Conservation (phyloP, 2,113 vertebrate genomes). For the Nestor notabilis region DNA sequence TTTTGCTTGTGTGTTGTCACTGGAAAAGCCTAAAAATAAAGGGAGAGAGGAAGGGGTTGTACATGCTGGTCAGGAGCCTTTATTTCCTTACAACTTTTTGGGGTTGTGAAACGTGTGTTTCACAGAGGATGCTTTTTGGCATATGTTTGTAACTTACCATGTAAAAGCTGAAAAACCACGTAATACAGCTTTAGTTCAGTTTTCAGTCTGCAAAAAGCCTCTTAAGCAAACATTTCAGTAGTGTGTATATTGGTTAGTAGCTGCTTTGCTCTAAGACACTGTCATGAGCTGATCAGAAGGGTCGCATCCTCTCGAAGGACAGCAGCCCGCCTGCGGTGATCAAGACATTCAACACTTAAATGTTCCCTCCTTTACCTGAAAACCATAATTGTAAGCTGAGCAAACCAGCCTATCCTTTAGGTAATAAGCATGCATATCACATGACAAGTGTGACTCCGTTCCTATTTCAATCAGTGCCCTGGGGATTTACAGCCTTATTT, state of each 20-base stretch:
- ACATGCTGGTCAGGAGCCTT: neutral
- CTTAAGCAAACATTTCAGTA: neutral
- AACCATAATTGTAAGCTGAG: neutral
- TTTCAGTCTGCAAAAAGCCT: neutral
- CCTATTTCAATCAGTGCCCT: conserved; percentile 31
- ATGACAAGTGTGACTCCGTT: neutral
- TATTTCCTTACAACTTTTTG: neutral
- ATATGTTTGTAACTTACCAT: neutral
- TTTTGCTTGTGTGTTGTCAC: neutral
- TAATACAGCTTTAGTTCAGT: neutral
- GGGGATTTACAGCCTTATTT: conserved; percentile 56
- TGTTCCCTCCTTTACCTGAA: neutral
- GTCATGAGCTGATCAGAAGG: neutral
- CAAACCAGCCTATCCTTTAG: neutral
- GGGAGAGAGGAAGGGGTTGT: neutral
- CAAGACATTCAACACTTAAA: fast-evolving
- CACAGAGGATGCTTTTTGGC: neutral
- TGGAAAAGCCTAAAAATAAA: neutral
- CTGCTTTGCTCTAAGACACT: neutral
- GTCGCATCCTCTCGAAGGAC: neutral
- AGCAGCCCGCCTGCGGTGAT: neutral
- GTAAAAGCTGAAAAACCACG: neutral
- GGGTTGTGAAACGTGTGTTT: neutral
- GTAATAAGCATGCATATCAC: neutral
- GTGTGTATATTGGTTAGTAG: neutral